Conservation (phyloP, 2,113 vertebrate genomes). For the Ammodytes dubius region DNA sequence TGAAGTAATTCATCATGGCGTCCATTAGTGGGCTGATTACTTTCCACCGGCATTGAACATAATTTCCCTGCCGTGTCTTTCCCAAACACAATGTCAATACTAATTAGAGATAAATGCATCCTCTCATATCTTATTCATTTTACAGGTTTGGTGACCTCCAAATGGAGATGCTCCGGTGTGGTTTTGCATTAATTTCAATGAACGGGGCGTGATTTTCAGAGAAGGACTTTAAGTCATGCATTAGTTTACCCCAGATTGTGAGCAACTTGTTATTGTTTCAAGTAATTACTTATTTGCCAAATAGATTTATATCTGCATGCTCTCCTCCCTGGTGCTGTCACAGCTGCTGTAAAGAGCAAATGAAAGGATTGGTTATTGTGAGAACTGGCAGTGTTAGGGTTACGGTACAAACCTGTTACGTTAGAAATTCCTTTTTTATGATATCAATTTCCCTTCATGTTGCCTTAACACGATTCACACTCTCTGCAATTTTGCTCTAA, state of each 20-base stretch:
- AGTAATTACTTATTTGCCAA: conserved; percentile 47
- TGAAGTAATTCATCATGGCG: conserved; percentile 38
- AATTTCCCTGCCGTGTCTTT: conserved; percentile 45
- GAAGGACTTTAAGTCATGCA: neutral
- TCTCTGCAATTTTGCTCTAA: conserved; percentile 3
- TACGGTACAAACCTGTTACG: conserved; percentile 6
- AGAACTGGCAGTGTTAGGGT: neutral
- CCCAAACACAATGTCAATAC: conserved; percentile 43
- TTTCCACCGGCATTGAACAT: conserved; percentile 25
- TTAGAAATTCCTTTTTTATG: conserved; percentile 5
- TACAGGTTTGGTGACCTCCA: conserved; percentile 47
- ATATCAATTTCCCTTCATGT: conserved; percentile 9
- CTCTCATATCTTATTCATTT: conserved; percentile 62
- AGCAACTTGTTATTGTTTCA: conserved; percentile 25
- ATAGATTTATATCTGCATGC: conserved; percentile 41
- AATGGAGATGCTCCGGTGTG: conserved; percentile 9
- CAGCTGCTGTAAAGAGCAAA: conserved; percentile 26
- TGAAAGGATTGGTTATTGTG: neutral
- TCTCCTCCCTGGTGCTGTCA: conserved; percentile 3
- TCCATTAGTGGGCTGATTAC: conserved; percentile 51
- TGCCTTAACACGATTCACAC: conserved; percentile 4
- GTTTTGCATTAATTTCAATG: conserved; percentile 18
- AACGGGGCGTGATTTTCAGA: conserved; percentile 15
- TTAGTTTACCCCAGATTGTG: conserved; percentile 9
- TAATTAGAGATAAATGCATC: conserved; percentile 57